Evolutionary conservation across 2,888 invertebrate species (phyloP).

Genomic region (Ecdyonurus torrentis): DNA sequence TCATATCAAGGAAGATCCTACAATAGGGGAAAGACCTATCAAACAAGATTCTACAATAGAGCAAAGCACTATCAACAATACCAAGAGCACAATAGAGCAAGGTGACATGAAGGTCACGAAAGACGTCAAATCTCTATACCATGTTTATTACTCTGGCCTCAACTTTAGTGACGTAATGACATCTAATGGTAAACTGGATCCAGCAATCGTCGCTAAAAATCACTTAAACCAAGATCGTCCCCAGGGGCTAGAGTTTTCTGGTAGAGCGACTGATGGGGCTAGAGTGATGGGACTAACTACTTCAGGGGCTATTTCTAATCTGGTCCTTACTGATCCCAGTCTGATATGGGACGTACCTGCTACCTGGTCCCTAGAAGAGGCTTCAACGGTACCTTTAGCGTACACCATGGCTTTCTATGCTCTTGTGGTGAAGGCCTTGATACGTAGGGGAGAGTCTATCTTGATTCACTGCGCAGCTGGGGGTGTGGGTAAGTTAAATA

Average conservation of each 20-base stretch:
- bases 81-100: too few species aligned
- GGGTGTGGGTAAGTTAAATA: slow-evolving; percentile 58
- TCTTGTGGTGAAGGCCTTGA: slow-evolving; percentile 35
- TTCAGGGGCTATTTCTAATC: slow-evolving; percentile 32
- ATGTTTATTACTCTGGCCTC: slow-evolving; percentile 57
- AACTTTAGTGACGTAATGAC: slow-evolving; percentile 95
- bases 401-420: slow-evolving; percentile 45
- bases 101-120: too few species aligned
- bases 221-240: slow-evolving; percentile 38
- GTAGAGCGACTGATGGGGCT: slow-evolving; percentile 25
- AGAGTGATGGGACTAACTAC: slow-evolving; percentile 28
- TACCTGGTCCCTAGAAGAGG: slow-evolving; percentile 42
- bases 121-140: too few species aligned
- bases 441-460: slow-evolving; percentile 28
- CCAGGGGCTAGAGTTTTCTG: slow-evolving; percentile 40
- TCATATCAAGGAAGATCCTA: too few species aligned
- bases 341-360: slow-evolving; percentile 38
- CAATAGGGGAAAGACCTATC: too few species aligned
- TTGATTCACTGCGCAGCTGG: slow-evolving; percentile 46
- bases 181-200: slow-evolving; percentile 74
- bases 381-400: slow-evolving; percentile 45
- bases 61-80: too few species aligned
- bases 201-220: slow-evolving; percentile 56
- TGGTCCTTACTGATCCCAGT: slow-evolving; percentile 29
- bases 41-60: too few species aligned